phyloP scores from a whole-genome alignment of 2,113 vertebrate species.

The Psettodes erumei region DNA sequence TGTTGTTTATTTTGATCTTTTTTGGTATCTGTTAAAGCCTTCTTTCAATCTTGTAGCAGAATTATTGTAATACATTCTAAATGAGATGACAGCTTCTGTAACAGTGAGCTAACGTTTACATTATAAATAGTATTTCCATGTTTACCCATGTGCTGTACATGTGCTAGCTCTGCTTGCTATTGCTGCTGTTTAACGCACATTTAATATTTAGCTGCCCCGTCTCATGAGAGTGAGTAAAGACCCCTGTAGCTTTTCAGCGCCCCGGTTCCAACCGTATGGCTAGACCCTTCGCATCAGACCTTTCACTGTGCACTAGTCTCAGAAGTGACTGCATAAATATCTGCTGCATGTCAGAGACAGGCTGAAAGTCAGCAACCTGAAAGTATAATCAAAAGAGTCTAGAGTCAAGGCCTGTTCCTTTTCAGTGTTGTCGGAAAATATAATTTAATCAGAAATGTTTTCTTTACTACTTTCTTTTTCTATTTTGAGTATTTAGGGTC shows the following conservation, averaged over 20 bases:
- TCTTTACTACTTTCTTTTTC: not conserved
- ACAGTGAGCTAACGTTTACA: not conserved
- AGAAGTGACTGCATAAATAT: slow-evolving; percentile 44
- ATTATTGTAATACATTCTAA: not conserved
- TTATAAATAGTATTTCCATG: slow-evolving; percentile 3
- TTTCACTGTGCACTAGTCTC: slow-evolving; percentile 57
- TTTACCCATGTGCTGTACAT: slow-evolving; percentile 55
- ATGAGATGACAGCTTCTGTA: not conserved
- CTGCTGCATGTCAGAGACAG: slow-evolving; percentile 36
- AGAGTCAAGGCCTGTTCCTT: slow-evolving; percentile 29
- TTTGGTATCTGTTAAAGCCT: not conserved
- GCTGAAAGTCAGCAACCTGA: slow-evolving; percentile 37
- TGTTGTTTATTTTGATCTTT: not conserved
- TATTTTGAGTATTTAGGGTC: slow-evolving; percentile 20
- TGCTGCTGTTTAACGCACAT: slow-evolving; percentile 67
- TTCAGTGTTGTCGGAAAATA: slow-evolving; percentile 42
- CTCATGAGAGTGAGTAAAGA: slow-evolving; percentile 23
- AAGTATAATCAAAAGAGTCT: slow-evolving; percentile 2
- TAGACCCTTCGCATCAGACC: slow-evolving; percentile 50
- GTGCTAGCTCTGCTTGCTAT: slow-evolving; percentile 71
- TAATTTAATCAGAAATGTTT: slow-evolving; percentile 45
- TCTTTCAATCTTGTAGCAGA: not conserved
- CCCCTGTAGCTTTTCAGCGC: slow-evolving; percentile 3
- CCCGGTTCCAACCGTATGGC: slow-evolving; percentile 50
- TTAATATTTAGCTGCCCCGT: slow-evolving; percentile 46